Percentiles rank a stretch among this genome's conserved stretches.
Evolutionary conservation across 2,797 vertebrate species (phyloP).

Genomic region (Coccyzus lansbergi): DNA sequence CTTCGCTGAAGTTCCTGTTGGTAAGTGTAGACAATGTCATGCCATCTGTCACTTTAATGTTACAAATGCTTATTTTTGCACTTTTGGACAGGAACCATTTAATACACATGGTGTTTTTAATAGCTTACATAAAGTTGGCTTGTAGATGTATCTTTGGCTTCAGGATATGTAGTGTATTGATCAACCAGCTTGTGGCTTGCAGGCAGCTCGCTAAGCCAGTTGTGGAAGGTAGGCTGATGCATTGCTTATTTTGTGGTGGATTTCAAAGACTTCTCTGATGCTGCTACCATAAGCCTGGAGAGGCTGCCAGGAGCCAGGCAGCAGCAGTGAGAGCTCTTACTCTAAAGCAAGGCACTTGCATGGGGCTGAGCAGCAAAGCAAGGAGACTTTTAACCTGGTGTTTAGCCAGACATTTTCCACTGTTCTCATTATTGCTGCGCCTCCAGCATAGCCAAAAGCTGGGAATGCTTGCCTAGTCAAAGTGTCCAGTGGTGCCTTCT

Average conservation of each 20-base stretch:
- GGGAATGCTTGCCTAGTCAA: neutral
- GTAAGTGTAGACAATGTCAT: neutral
- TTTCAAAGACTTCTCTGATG: neutral
- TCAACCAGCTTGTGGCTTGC: neutral
- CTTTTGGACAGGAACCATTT: neutral
- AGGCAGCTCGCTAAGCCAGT: neutral
- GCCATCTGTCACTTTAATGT: neutral
- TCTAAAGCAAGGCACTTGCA: neutral
- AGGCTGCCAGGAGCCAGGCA: neutral
- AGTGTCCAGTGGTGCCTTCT: neutral
- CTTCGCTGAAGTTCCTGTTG: neutral
- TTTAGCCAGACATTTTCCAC: neutral
- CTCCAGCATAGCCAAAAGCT: neutral
- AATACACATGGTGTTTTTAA: neutral
- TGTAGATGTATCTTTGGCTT: neutral
- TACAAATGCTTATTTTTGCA: neutral
- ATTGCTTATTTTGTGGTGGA: neutral
- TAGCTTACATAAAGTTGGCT: neutral
- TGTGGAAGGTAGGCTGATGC: neutral
- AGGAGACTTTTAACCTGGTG: neutral
- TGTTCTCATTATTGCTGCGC: neutral
- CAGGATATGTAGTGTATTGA: neutral
- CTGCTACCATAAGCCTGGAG: neutral
- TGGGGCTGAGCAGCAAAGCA: neutral
- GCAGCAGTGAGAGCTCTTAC: neutral